Conservation (phyloP, 2,888 invertebrate genomes). For the Pristionchus entomophagus region DNA sequence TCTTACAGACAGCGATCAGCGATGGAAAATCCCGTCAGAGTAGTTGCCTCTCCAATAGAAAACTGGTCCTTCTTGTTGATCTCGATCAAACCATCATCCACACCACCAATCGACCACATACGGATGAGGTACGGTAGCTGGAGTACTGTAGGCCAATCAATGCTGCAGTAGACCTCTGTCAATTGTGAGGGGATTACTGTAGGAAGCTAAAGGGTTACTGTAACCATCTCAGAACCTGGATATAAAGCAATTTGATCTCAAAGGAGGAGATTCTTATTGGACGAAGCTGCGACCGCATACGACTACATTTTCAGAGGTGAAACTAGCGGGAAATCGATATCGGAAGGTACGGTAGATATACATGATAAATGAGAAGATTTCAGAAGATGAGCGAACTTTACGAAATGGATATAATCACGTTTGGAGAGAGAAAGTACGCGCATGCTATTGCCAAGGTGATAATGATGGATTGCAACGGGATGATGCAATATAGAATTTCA, state of each 20-base stretch:
- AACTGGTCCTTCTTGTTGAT: constrained; percentile 94
- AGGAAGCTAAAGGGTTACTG: no score
- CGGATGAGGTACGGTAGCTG: constrained; percentile 41
- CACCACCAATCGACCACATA: constrained; percentile 93
- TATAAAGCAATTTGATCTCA: constrained; percentile 58
- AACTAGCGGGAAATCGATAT: no score
- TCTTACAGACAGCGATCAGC: no score
- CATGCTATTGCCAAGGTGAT: constrained; percentile 87
- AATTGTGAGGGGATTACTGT: no score
- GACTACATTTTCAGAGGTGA: constrained; percentile 69
- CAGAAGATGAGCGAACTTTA: constrained; percentile 80
- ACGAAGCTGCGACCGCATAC: constrained; percentile 87
- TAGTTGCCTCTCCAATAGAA: constrained; percentile 88
- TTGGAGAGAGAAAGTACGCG: constrained; percentile 96
- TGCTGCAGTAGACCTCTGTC: no score
- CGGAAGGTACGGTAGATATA: no score
- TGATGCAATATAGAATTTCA: constrained; percentile 41
- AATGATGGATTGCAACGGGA: not conserved
- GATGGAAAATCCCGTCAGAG: no score
- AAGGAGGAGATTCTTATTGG: constrained; percentile 75
- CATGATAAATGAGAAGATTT: no score
- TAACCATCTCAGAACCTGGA: constrained; percentile 57
- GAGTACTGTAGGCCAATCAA: no score
- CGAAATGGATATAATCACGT: constrained; percentile 98
- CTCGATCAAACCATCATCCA: constrained; percentile 98